A percentile compares a stretch with the other conserved stretches of the same genome.
phyloP scores from a whole-genome alignment of 2,888 invertebrate species.

The Barypeithes pellucidus region DNA sequence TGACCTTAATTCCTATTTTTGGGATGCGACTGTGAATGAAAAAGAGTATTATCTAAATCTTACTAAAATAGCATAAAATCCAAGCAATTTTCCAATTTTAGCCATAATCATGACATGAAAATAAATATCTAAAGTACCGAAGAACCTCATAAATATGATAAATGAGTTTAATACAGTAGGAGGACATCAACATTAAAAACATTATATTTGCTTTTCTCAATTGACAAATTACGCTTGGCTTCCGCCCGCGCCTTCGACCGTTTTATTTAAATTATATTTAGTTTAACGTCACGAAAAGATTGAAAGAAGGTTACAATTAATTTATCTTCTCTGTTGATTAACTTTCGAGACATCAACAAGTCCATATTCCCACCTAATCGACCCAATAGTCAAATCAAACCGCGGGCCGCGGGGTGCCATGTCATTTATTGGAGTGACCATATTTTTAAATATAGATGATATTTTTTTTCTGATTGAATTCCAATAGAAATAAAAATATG shows the following conservation, averaged over 20 bases:
- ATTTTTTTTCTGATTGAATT: no score
- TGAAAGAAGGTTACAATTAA: background rate
- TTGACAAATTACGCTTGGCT: conserved; percentile 40
- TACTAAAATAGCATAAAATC: conserved; percentile 17
- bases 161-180: conserved; percentile 32
- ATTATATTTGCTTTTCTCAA: conserved; percentile 39
- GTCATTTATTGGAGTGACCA: no score
- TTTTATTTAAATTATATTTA: background rate
- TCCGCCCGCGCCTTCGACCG: conserved; percentile 33
- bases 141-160: conserved; percentile 36
- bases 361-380: no score
- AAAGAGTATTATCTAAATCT: conserved; percentile 10
- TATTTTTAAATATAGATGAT: no score
- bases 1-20: no score
- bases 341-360: no score
- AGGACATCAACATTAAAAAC: conserved; percentile 37
- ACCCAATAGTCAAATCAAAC: no score
- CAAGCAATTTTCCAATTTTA: conserved; percentile 4
- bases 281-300: background rate
- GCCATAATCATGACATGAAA: background rate
- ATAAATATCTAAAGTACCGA: conserved; percentile 19
- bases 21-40: no score
- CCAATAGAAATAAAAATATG: no score
- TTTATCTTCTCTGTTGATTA: no score
- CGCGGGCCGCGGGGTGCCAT: no score